Base-by-base conservation (phyloP, 2,797 vertebrate genomes). In the Ptychobarbus kaznakovi region DNA sequence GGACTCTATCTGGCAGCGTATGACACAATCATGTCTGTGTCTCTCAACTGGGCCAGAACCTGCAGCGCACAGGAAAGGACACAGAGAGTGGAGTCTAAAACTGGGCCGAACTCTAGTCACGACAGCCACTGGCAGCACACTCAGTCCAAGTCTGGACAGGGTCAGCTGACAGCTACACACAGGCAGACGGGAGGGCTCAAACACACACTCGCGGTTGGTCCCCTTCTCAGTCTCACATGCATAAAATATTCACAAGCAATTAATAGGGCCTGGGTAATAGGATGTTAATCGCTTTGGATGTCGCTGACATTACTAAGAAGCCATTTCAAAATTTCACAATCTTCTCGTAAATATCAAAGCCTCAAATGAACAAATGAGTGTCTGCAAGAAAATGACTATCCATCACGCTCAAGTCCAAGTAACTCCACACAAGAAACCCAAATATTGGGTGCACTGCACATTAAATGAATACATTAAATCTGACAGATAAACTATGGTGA, bases 81-180 rank as follows among this genome's bases (percentile, higher is more conserved):
- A 90, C 87, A 86, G 86, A 81, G 87, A 90, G 85, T 32, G 80
- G 86, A 84, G 84, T 80, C 89, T 88, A 80, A 85, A 90, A 88
- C 87, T 88, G 88, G 86, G 89, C 87, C 80, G 84, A 90, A 86
- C 79, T 81, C 86, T 88, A 86, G 87, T 90, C 89, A 90, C 87
- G 87, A 88, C 87, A 87, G 89, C 86, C 89, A 86, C 69, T 87
- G 87, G 87, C 89, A 88, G 81, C 84, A 84, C 86, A 86, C 84
- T 90, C 86, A 53, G 84, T 90, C 89, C 89, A 86, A 87, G 89
- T 90, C 88, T 90, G 89, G 87, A 86, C 80, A 84, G 84, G 79
- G 86, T 56, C 86, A 90, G 82, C 89, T 90, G 89, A 87, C 89
- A 86, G 81, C 66, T 46, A 66, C 20, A 56, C 70, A 2, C 80